Percentiles rank a stretch among this genome's conserved stretches.
Evolutionary conservation across 1,140 invertebrate genomes (phyloP).

Genomic region (Octopus bimaculoides): DNA sequence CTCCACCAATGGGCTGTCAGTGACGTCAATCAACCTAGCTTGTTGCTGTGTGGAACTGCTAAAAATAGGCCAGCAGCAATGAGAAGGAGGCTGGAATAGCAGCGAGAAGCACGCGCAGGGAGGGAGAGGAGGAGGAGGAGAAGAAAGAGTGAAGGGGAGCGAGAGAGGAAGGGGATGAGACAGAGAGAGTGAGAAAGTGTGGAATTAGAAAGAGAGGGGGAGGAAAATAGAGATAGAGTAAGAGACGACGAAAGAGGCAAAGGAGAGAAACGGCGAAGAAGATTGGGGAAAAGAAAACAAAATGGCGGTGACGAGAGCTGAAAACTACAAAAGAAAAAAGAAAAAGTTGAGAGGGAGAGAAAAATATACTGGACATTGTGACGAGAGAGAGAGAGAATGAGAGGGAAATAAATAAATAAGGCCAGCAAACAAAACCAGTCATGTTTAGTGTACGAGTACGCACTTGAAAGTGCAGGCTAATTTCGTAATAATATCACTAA

Average conservation of each 20-base stretch:
- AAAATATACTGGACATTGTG: too few species aligned
- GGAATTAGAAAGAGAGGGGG: neutral
- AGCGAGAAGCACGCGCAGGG: neutral
- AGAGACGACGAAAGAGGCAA: too few species aligned
- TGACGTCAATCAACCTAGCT: slow-evolving; percentile 5
- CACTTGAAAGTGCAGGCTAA: neutral
- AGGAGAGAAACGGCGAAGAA: too few species aligned
- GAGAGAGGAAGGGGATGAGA: neutral
- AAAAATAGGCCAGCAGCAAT: slow-evolving; percentile 7
- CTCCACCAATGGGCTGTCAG: slow-evolving; percentile 1
- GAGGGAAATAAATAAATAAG: neutral
- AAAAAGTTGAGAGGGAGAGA: neutral
- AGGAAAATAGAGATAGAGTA: neutral
- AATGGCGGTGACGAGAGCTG: neutral
- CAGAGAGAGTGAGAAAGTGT: neutral
- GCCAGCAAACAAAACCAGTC: neutral
- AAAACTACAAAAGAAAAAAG: neutral
- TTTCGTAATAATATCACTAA: slow-evolving; percentile 11
- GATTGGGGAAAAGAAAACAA: too few species aligned
- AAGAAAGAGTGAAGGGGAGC: neutral
- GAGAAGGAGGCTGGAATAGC: neutral
- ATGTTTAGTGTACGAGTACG: slow-evolving; percentile 1
- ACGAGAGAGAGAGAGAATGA: neutral
- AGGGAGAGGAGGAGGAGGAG: neutral
- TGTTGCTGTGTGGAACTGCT: slow-evolving; percentile 9